phyloP scores from a whole-genome alignment of 2,888 invertebrate species.

The Falcaria lacertinaria region DNA sequence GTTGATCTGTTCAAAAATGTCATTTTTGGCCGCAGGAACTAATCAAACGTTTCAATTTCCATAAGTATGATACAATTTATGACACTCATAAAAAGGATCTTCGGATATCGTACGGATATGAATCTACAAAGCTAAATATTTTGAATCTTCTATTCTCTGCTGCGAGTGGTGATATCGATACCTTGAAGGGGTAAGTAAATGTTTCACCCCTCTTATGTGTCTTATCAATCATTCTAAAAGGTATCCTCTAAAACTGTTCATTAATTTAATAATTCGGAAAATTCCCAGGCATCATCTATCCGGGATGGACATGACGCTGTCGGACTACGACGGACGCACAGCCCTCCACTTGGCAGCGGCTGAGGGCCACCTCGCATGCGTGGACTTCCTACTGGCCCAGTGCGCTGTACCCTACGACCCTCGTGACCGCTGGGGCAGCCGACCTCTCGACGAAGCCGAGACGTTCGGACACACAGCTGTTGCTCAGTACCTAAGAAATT shows the following conservation, averaged over 20 bases:
- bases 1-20: too few relatives aligned
- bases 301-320: constrained; percentile 95
- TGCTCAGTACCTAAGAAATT: constrained; percentile 85
- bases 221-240: not conserved
- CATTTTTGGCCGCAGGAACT: constrained; percentile 82
- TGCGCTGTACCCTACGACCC: constrained; percentile 88
- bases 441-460: constrained; percentile 93
- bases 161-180: constrained; percentile 95
- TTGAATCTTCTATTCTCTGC: constrained; percentile 96
- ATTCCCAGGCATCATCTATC: constrained; percentile 87
- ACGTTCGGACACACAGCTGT: constrained; percentile 90
- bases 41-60: constrained; percentile 95
- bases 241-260: not conserved
- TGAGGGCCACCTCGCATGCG: constrained; percentile 94
- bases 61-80: constrained; percentile 97
- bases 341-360: constrained; percentile 97
- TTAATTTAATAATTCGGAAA: too few relatives aligned
- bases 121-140: constrained; percentile 94
- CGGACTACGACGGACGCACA: constrained; percentile 97
- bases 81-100: constrained; percentile 96
- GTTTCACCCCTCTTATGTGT: not conserved
- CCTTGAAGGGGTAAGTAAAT: constrained; percentile 86
- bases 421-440: constrained; percentile 95
- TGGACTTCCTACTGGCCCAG: constrained; percentile 92
- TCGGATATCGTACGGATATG: constrained; percentile 91